These are phyloP conservation scores for Cryptus viduatorius DNA, from an alignment of 2,888 invertebrate genomes.

Conservation along the genomic window DNA sequence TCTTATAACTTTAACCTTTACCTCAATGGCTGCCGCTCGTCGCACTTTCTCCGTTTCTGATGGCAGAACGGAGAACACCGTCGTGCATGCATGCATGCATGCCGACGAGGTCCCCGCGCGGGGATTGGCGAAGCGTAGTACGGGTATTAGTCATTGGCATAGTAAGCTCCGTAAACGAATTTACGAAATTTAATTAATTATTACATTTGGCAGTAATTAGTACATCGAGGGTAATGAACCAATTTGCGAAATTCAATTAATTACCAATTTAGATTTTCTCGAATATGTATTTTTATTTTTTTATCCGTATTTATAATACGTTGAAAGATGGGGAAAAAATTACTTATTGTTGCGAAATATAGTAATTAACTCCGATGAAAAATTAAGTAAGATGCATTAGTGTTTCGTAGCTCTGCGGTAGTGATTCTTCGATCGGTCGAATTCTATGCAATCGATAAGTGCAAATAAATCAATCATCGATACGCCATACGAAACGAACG, in stretches of 20 bases:
- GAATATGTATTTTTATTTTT: too few species aligned
- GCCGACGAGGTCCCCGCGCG: slow-evolving; percentile 44
- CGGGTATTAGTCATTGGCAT: slow-evolving; percentile 18
- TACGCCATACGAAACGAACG: background rate
- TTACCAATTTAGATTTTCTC: too few species aligned
- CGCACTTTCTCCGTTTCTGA: slow-evolving; percentile 81
- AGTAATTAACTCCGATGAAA: background rate
- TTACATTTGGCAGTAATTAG: background rate
- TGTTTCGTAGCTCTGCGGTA: background rate
- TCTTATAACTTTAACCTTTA: slow-evolving; percentile 81
- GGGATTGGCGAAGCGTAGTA: background rate
- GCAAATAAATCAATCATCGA: slow-evolving; percentile 1
- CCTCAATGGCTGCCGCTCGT: slow-evolving; percentile 78
- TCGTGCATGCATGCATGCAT: slow-evolving; percentile 65
- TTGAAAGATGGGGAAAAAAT: background rate
- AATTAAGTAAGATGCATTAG: background rate
- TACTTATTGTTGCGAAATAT: background rate
- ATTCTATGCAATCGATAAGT: background rate
- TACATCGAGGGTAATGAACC: too few species aligned
- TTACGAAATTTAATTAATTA: background rate
- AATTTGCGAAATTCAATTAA: too few species aligned
- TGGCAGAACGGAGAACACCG: slow-evolving; percentile 53
- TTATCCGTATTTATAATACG: too few species aligned
- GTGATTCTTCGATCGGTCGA: too few species aligned
- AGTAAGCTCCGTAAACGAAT: background rate